Evolutionary conservation across 2,113 vertebrate species (phyloP).

Genomic region (Plotosus lineatus): DNA sequence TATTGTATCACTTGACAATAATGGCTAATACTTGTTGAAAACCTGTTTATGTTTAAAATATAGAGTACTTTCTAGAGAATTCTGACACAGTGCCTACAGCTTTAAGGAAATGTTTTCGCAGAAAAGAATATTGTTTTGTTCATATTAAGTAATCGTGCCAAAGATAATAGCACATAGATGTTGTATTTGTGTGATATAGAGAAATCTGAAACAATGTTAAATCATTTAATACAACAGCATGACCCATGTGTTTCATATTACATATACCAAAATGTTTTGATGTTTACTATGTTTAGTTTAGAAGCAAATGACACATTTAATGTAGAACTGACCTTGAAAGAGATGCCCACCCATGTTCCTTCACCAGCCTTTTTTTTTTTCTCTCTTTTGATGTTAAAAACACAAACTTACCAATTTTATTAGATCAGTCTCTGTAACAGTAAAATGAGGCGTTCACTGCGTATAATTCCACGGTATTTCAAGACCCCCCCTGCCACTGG

Average conservation of each 20-base stretch:
- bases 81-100: conserved; percentile 30
- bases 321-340: no score
- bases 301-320: background rate
- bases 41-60: conserved; percentile 34
- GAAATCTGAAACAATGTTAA: background rate
- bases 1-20: no score
- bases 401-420: no score
- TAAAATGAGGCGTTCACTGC: no score
- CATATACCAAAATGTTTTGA: background rate
- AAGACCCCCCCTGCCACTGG: no score
- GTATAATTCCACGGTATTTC: no score
- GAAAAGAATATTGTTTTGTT: background rate
- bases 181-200: background rate
- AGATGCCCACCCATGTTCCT: no score
- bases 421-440: no score
- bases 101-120: background rate
- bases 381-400: no score
- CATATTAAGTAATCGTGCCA: background rate
- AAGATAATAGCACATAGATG: background rate
- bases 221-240: background rate
- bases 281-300: background rate
- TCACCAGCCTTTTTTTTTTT: no score
- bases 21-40: conserved; percentile 26
- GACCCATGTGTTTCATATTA: background rate
- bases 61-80: conserved; percentile 31